Evolutionary conservation across 1,140 invertebrate species (phyloP).

Genomic region (Neomicropteryx cornuta): DNA sequence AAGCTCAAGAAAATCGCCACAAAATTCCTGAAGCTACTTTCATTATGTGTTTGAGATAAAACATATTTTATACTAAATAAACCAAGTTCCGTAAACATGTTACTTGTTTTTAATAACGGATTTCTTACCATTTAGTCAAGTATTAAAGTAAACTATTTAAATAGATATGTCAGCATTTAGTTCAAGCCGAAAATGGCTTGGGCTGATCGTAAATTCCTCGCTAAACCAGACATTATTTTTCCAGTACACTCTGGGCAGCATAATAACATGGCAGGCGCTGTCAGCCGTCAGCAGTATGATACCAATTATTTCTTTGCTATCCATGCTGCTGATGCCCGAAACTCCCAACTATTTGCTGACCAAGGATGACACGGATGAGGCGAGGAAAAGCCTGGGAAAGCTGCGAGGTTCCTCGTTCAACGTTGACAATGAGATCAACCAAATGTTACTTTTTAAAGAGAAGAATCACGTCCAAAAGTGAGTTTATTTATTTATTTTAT

Average conservation of each 20-base stretch:
- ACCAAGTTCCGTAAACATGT: too few species aligned
- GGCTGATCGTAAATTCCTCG: too few species aligned
- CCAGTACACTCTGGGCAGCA: slow-evolving; percentile 50
- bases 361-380: slow-evolving; percentile 48
- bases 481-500: slow-evolving; percentile 10
- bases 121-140: too few species aligned
- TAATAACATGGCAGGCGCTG: slow-evolving; percentile 45
- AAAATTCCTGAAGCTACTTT: too few species aligned
- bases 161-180: too few species aligned
- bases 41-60: too few species aligned
- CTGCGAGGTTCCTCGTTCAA: slow-evolving; percentile 53
- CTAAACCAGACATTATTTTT: too few species aligned
- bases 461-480: slow-evolving; percentile 49
- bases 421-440: slow-evolving; percentile 49
- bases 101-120: too few species aligned
- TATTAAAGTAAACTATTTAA: too few species aligned
- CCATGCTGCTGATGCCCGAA: slow-evolving; percentile 56
- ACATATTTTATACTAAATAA: too few species aligned
- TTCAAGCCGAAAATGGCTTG: too few species aligned
- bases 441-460: slow-evolving; percentile 47
- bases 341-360: slow-evolving; percentile 59
- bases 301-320: slow-evolving; percentile 43
- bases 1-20: too few species aligned
- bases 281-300: slow-evolving; percentile 46
- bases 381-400: slow-evolving; percentile 43